Base-by-base conservation (phyloP, 1,140 invertebrate species). In the Caerostris darwini region DNA sequence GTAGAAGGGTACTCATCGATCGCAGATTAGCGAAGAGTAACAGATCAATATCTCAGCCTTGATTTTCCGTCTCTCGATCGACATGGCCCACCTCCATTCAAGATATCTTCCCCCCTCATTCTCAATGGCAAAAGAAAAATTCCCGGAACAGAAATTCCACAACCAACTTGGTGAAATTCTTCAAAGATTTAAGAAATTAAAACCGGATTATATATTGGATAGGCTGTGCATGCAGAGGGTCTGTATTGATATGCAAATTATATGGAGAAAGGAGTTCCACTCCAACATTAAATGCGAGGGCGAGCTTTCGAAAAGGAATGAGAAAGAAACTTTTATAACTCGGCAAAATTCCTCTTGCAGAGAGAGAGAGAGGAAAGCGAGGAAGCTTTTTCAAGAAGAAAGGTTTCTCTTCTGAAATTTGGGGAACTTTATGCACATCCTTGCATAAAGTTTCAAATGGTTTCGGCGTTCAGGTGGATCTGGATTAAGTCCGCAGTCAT, bases 141-240 rank as follows among this genome's bases (percentile, higher is more conserved):
- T 77, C 12, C 61, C 71, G 53, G 71, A 77, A 81, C 53, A 59
- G 90, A 92, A 87, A 71, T 86, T 85, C 58, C 87, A 67, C 69
- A 17, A 83, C 61, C 14, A 67, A 90, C 67, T 71, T 10, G 10
- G 17, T 64, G 57, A 59, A 87, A 58, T 86, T 69, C 58, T 71
- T 86, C 10, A 61, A 87, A 93, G 81, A 93, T 93, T 93, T 85
- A 94, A 94, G 92, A 94, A 94, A 94, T 94, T 94, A 94, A 94
- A 94, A 71, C 92, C 67, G 85, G 69, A 89, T 94, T 85, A 94
- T 67, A 87, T n/a, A 86, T 34, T 53, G 71, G 90, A 64, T 87
- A 71, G 69, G 83, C 34, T 34, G 59, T 34, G 3, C 56, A 56
- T 50, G 5, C 34, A 56, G 59, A 34, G 54, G 83, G 64, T 50